A percentile compares a stretch with the other conserved stretches of the same genome.
Evolutionary conservation across 2,797 vertebrate species (phyloP).

Genomic region (Pteronotus mesoamericanus): DNA sequence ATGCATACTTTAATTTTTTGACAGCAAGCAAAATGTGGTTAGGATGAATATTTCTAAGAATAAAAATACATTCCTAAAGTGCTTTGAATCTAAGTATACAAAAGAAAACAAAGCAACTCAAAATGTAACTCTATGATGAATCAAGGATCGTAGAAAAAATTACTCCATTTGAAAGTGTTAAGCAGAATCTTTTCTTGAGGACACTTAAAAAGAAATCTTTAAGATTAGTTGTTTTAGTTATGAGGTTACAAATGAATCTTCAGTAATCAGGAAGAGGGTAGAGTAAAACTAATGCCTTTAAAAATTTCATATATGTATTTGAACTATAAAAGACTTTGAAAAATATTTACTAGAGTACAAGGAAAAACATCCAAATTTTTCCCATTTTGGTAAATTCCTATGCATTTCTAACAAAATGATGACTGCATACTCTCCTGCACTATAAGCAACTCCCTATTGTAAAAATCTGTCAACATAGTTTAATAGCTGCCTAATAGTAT

Average conservation of each 20-base stretch:
- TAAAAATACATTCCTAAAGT: background rate
- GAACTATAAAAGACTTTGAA: background rate
- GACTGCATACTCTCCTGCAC: background rate
- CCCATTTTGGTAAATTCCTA: background rate
- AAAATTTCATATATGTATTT: background rate
- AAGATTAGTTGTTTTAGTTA: background rate
- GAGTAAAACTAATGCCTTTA: background rate
- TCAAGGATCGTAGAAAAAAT: background rate
- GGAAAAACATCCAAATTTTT: background rate
- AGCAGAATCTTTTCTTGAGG: background rate
- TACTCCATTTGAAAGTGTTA: background rate
- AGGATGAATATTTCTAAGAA: constrained; percentile 17
- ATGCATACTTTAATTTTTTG: background rate
- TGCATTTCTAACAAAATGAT: constrained; percentile 27
- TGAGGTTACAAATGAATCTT: background rate
- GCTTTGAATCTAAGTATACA: background rate
- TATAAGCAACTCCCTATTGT: background rate
- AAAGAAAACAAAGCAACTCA: background rate
- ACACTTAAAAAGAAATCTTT: background rate
- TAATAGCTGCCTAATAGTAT: background rate
- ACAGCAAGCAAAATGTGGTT: background rate
- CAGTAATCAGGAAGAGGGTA: background rate
- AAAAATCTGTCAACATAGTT: background rate
- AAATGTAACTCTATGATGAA: background rate
- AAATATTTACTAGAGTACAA: background rate